Conservation (phyloP, 2,797 vertebrate genomes). For the Rachycentron canadum region DNA sequence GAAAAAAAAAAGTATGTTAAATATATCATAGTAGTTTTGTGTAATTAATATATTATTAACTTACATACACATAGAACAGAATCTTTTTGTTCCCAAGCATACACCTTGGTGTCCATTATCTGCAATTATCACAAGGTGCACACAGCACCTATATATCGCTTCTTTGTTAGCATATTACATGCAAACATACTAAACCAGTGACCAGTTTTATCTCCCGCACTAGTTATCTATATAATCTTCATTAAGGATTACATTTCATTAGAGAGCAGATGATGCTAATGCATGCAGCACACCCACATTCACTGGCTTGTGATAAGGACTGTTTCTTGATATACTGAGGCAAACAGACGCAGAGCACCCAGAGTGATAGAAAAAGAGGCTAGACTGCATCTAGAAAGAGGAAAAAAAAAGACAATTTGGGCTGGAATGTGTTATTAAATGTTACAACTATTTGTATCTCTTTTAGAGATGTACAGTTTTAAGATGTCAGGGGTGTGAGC, state of each 20-base stretch:
- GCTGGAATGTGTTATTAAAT: conserved; percentile 50
- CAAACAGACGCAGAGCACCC: conserved; percentile 19
- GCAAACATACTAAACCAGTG: conserved; percentile 22
- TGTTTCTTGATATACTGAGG: conserved; percentile 19
- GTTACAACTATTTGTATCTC: conserved; percentile 37
- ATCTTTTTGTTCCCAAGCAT: background rate
- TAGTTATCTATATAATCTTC: conserved; percentile 29
- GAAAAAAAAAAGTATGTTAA: background rate
- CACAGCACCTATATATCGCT: background rate
- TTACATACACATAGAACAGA: conserved; percentile 11
- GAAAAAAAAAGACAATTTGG: conserved; percentile 24
- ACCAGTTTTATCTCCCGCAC: conserved; percentile 6
- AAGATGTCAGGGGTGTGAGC: conserved; percentile 36
- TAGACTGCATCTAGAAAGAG: background rate
- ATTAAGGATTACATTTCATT: conserved; percentile 33
- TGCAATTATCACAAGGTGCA: background rate
- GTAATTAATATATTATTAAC: background rate
- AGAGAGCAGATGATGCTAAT: background rate
- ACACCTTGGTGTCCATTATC: background rate
- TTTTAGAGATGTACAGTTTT: conserved; percentile 34
- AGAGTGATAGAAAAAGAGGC: conserved; percentile 12
- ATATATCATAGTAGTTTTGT: background rate
- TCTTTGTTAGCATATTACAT: conserved; percentile 32
- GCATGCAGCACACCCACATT: conserved; percentile 7
- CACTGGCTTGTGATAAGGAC: conserved; percentile 4